Percentiles rank a stretch among this genome's conserved stretches.
Evolutionary conservation across 2,888 invertebrate genomes (phyloP).

Genomic region (Coelogynopora nodosa): DNA sequence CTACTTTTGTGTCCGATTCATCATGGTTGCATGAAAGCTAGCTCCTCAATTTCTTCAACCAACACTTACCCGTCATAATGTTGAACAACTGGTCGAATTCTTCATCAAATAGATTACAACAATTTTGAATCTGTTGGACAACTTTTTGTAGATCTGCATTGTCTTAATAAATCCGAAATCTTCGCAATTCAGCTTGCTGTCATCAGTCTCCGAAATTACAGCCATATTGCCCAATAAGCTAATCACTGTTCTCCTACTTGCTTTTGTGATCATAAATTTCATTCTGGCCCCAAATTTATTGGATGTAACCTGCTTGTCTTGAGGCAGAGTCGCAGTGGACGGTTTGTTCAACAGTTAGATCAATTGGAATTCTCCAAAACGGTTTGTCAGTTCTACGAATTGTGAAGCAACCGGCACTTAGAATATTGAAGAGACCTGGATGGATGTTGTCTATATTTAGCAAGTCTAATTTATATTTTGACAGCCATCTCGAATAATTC

Average conservation of each 20-base stretch:
- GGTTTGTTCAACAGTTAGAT: too few relatives aligned
- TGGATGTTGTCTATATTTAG: too few relatives aligned
- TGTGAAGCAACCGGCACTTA: too few relatives aligned
- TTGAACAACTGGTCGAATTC: neutral
- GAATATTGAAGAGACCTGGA: too few relatives aligned
- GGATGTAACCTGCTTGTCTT: neutral
- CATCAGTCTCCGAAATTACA: neutral
- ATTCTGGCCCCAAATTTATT: neutral
- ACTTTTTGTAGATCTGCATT: neutral
- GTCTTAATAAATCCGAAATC: neutral
- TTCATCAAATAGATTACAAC: neutral
- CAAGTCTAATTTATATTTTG: too few relatives aligned
- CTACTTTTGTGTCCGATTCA: neutral
- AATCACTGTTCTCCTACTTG: neutral
- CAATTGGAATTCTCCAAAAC: too few relatives aligned
- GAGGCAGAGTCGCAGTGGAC: too few relatives aligned
- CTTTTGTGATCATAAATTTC: neutral
- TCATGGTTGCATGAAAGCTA: neutral
- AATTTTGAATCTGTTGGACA: neutral
- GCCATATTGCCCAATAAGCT: neutral
- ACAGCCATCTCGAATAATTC: too few relatives aligned
- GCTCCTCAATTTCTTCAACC: constrained; percentile 4
- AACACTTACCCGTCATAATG: neutral
- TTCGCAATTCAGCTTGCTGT: neutral
- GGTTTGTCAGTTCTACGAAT: too few relatives aligned